Evolutionary conservation across 2,113 vertebrate genomes (phyloP), one percentile per base, ranked within the genome.

Genomic region (Nothoprocta pentlandii): DNA sequence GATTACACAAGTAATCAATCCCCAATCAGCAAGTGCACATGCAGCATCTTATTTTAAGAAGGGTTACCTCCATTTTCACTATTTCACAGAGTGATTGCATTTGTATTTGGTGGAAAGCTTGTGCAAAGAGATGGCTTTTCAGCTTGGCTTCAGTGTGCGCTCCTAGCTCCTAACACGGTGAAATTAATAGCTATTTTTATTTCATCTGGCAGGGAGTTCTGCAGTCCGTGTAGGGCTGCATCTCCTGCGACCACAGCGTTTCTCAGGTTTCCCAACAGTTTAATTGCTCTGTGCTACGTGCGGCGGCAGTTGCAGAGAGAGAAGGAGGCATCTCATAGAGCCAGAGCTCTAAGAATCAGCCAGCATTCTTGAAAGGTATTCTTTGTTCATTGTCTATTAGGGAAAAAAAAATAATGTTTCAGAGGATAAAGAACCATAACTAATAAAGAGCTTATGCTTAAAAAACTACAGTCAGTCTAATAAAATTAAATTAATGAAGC

Each of bases 171-270:
- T 88, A 92, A 88, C 41, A 64, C 14, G 25, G 69, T 69, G 74
- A 96, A 95, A 93, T 92, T 90, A 94, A 95, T 90, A 90, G 87
- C 86, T 84, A 41, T 62, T 95, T 91, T 95, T 90, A 94, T 93
- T 92, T 95, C 83, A 71, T 94, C 83, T 95, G 92, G 85, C 94
- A 96, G 74, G 62, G 83, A 95, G 69, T 90, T 93, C 77, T 93
- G 85, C 85, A 69, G 87, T n/a, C 54, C 2, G 84, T 56, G 83
- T 90, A 95, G 92, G 83, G 84, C 54, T 90, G 83, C 88, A 84
- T 84, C 92, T 92, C 88, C 77, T 78, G 80, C 90, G 93, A 84
- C 90, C 88, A 81, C 80, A 92, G 66, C 14, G 62, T 84, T 93
- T 95, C 92, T 95, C 88, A 81, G 36, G 84, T 93, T 96, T 95